Evolutionary conservation across 2,888 invertebrate species (phyloP).

Genomic region (Latrodectus hesperus): DNA sequence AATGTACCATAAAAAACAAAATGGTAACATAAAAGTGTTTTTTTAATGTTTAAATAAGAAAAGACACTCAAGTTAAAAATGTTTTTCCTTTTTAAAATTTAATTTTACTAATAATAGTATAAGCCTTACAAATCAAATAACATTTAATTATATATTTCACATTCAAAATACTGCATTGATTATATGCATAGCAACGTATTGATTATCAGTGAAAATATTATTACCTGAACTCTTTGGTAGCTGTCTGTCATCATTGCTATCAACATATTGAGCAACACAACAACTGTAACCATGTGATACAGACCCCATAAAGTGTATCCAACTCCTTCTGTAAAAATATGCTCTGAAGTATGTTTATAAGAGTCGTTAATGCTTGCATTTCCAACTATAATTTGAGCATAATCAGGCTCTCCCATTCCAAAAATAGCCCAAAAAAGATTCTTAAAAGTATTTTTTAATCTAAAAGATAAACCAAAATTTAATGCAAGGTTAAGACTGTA

Average conservation of each 20-base stretch:
- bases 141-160: too few species aligned
- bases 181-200: too few species aligned
- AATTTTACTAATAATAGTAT: too few species aligned
- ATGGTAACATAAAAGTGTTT: too few species aligned
- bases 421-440: constrained; percentile 84
- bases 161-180: too few species aligned
- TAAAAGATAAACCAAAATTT: constrained; percentile 69
- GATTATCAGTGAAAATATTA: too few species aligned
- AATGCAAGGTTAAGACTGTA: too few species aligned
- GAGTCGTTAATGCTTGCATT: constrained; percentile 73
- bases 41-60: too few species aligned
- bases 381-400: constrained; percentile 80
- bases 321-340: constrained; percentile 81
- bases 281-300: constrained; percentile 83
- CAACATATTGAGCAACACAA: constrained; percentile 84
- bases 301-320: constrained; percentile 80
- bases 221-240: constrained; percentile 80
- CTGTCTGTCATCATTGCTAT: constrained; percentile 86
- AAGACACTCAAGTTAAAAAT: too few species aligned
- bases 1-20: too few species aligned
- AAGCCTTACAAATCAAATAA: too few species aligned
- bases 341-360: constrained; percentile 72
- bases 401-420: constrained; percentile 81
- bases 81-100: too few species aligned
- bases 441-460: constrained; percentile 79